These are phyloP conservation scores for Rhagonycha fulva DNA, from an alignment of 2,888 invertebrate species.

Conservation along the genomic window DNA sequence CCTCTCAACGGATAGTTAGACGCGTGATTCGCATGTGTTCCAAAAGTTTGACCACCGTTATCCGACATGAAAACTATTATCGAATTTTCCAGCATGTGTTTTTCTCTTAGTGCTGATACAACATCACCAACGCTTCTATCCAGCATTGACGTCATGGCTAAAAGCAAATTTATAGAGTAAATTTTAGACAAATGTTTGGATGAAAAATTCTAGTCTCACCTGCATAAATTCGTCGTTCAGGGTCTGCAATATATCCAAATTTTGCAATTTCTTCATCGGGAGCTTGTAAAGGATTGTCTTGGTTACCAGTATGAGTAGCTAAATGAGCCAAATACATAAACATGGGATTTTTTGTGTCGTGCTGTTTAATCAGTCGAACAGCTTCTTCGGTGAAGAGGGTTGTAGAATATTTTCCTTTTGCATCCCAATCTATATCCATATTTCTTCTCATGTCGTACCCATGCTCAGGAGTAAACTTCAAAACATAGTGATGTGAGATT, in stretches of 20 bases:
- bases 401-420: slow-evolving; percentile 65
- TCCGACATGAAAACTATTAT: slow-evolving; percentile 88
- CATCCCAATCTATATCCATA: slow-evolving; percentile 59
- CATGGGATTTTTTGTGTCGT: slow-evolving; percentile 60
- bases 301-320: slow-evolving; percentile 72
- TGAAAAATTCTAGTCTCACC: slow-evolving; percentile 54
- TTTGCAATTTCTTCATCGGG: slow-evolving; percentile 71
- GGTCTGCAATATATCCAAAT: slow-evolving; percentile 69
- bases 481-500: not conserved
- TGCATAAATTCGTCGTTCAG: slow-evolving; percentile 69
- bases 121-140: slow-evolving; percentile 87
- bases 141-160: slow-evolving; percentile 87
- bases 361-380: slow-evolving; percentile 62
- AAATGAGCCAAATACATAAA: slow-evolving; percentile 72
- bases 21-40: slow-evolving; percentile 73
- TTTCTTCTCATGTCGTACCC: slow-evolving; percentile 69
- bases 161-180: slow-evolving; percentile 37
- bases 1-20: slow-evolving; percentile 82
- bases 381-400: slow-evolving; percentile 71
- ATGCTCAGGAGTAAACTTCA: slow-evolving; percentile 49
- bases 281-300: slow-evolving; percentile 68
- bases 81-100: slow-evolving; percentile 78
- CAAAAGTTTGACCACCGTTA: slow-evolving; percentile 83
- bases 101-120: slow-evolving; percentile 68
- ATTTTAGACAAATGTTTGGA: too few relatives aligned